Percentiles rank a stretch among this genome's conserved stretches.
Conservation (phyloP, 2,797 vertebrate genomes). For the Gymnodraco acuticeps region DNA sequence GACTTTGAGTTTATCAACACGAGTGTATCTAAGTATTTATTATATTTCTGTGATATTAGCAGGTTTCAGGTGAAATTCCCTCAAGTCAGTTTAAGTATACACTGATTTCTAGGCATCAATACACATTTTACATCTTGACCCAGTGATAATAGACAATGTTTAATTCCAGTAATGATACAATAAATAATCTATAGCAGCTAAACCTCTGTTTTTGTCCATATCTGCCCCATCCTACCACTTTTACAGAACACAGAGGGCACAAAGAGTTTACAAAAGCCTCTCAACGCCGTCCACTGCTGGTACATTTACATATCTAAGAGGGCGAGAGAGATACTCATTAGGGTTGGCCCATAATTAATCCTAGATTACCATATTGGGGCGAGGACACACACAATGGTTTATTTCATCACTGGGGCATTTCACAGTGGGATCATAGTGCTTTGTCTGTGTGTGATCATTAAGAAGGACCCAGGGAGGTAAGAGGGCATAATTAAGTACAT, state of each 20-base stretch:
- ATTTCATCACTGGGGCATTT: slow-evolving; percentile 75
- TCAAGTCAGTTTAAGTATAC: neutral
- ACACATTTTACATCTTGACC: neutral
- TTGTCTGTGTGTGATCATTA: slow-evolving; percentile 74
- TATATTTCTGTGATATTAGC: neutral
- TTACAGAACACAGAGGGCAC: slow-evolving; percentile 34
- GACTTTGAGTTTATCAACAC: neutral
- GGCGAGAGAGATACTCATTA: slow-evolving; percentile 72
- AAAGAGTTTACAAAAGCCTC: slow-evolving; percentile 63
- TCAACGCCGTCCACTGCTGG: slow-evolving; percentile 62
- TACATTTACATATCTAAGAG: slow-evolving; percentile 82
- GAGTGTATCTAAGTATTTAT: neutral
- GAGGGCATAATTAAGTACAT: slow-evolving; percentile 53
- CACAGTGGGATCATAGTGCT: slow-evolving; percentile 69
- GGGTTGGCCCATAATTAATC: slow-evolving; percentile 79
- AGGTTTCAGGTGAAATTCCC: slow-evolving; percentile 2
- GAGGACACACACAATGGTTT: slow-evolving; percentile 80
- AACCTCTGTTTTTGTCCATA: slow-evolving; percentile 48
- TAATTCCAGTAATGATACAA: slow-evolving; percentile 9
- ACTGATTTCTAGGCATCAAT: slow-evolving; percentile 3
- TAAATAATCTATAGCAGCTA: slow-evolving; percentile 41
- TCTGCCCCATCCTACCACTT: slow-evolving; percentile 39
- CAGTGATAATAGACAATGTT: neutral
- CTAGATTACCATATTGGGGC: slow-evolving; percentile 79
- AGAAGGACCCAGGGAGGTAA: slow-evolving; percentile 69